Conservation (phyloP, 30 jellyfish, hydroid and myxozoan genomes). For the Rhopilema esculentum region DNA sequence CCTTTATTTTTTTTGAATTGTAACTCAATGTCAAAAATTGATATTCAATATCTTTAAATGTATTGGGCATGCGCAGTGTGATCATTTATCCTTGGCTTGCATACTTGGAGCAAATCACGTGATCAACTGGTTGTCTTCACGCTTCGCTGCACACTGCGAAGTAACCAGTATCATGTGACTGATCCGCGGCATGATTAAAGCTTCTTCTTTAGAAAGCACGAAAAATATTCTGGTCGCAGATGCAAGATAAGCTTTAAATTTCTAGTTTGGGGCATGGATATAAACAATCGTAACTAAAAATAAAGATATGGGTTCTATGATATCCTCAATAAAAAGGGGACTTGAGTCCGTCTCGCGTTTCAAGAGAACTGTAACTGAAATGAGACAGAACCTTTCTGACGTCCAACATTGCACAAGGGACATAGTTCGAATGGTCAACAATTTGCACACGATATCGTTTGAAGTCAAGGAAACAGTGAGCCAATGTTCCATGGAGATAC, state of each 20-base stretch:
- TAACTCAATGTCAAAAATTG: no score
- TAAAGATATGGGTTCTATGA: constrained; percentile 41
- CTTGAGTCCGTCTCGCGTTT: constrained; percentile 10
- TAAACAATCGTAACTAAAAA: no score
- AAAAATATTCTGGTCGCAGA: not conserved
- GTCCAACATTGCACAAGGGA: constrained; percentile 26
- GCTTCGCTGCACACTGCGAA: constrained; percentile 52
- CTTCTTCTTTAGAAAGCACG: not conserved
- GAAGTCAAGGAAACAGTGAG: constrained; percentile 41
- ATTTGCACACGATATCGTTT: constrained; percentile 18
- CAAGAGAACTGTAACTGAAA: constrained; percentile 20
- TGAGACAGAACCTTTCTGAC: constrained; percentile 25
- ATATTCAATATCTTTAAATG: no score
- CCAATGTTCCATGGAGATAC: constrained; percentile 21
- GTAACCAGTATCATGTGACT: constrained; percentile 35
- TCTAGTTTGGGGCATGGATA: no score
- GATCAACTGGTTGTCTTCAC: constrained; percentile 22
- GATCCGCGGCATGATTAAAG: not conserved
- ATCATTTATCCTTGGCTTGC: not conserved
- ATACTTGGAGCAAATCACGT: not conserved
- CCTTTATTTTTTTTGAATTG: no score
- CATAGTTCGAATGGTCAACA: constrained; percentile 33
- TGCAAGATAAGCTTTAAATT: not conserved
- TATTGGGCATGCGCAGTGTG: not conserved
- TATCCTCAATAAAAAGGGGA: constrained; percentile 36